phyloP scores from a whole-genome alignment of 2,797 vertebrate genomes.

The Hippopotamyrus pictus region DNA sequence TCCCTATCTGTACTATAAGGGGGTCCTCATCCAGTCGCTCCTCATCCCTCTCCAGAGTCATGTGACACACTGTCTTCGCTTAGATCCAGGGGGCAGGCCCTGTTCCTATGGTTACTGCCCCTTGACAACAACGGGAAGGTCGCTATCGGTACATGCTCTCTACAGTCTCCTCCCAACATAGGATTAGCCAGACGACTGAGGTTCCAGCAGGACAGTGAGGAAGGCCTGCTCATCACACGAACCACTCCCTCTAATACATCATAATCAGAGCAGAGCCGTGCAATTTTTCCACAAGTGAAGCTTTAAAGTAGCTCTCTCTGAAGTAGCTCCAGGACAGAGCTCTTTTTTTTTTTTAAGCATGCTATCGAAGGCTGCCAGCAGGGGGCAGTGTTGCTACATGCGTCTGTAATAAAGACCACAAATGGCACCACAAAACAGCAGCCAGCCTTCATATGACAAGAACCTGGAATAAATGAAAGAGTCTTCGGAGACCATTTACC shows the following conservation, averaged over 20 bases:
- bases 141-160: not conserved
- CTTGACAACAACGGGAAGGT: not conserved
- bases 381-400: not conserved
- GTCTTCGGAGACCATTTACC: not conserved
- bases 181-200: not conserved
- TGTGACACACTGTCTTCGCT: not conserved
- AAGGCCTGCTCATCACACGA: not conserved
- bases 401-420: not conserved
- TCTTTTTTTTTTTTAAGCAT: not conserved
- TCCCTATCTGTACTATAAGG: not conserved
- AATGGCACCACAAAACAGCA: no score
- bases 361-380: not conserved
- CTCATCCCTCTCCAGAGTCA: not conserved
- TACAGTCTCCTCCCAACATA: not conserved
- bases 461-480: not conserved
- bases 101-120: conserved; percentile 3
- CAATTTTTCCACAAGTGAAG: not conserved
- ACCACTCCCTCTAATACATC: not conserved
- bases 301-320: not conserved
- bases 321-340: not conserved
- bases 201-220: not conserved
- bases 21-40: not conserved
- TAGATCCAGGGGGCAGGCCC: not conserved
- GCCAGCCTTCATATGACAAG: not conserved
- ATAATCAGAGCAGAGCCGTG: not conserved